Evolutionary conservation across 2,113 vertebrate genomes (phyloP), one percentile per base, ranked within the genome.

Genomic region (Tragelaphus imberbis): DNA sequence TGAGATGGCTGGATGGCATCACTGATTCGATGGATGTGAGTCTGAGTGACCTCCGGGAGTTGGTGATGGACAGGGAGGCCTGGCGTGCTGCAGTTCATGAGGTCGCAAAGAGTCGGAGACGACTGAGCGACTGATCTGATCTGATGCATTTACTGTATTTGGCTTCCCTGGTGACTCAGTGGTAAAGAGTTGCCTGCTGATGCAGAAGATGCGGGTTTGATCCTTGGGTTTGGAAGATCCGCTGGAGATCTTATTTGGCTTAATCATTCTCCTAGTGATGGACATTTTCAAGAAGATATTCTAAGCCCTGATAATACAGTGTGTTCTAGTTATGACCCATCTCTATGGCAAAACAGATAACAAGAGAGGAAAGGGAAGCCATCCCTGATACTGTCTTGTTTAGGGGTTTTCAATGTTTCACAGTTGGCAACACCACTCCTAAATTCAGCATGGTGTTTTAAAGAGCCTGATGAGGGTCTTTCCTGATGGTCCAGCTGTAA

Each of bases 181-280:
- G 68, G n/a, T 71, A 40, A 71, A 71, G 68, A 71, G 5, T 23
- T 71, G 68, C 68, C n/a, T 40, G n/a, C 19, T 12, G 68, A 40
- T 71, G 5, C n/a, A 40, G 19, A 19, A 71, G n/a, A 23, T 12
- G 19, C 0, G 0, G n/a, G 19, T 71, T 71, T 1, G 19, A 23
- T 40, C 19, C n/a, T 21, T 71, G 68, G 68, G 68, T 40, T 71
- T 23, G 68, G n/a, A 40, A 71, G 68, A 71, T 40, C 68, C 21
- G 5, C n/a, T 71, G 19, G 68, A 71, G n/a, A 40, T 23, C 9
- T 71, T 36, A 84, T 53, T 84, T 84, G 21, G 80, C 33, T 55
- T 84, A 84, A 84, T 36, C 81, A 36, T 36, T 56, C 81, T 33
- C 51, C 47, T 84, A 56, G 33, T 84, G 33, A 84, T 36, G 6